Evolutionary conservation across 1,140 invertebrate species (phyloP).

Genomic region (Bombus consobrinus): DNA sequence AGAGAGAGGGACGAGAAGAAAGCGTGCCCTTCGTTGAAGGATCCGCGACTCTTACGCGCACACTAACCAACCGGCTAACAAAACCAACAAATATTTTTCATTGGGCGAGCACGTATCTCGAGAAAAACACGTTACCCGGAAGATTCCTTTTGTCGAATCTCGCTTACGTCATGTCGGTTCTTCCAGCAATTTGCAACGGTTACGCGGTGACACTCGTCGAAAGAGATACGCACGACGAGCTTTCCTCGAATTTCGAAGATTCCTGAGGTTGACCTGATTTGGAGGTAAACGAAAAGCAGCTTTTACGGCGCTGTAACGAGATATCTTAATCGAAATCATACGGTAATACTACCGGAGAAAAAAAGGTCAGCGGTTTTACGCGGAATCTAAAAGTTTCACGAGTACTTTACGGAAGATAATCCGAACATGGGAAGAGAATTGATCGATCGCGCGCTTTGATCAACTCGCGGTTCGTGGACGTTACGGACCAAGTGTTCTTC

Average conservation of each 20-base stretch:
- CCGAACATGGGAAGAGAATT: not conserved
- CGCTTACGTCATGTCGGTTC: not conserved
- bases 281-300: not conserved
- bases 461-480: not conserved
- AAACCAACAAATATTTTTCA: constrained; percentile 37
- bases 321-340: constrained; percentile 51
- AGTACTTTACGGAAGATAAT: not conserved
- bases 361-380: constrained; percentile 15
- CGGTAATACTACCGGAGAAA: not conserved
- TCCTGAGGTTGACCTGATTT: not conserved
- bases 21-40: constrained; percentile 20
- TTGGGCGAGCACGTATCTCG: constrained; percentile 3
- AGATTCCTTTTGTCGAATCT: not conserved
- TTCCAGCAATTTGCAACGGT: not conserved
- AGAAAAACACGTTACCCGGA: not conserved
- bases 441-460: constrained; percentile 24
- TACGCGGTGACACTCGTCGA: not conserved
- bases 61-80: no score
- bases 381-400: constrained; percentile 19
- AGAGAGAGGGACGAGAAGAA: constrained; percentile 13
- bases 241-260: no score
- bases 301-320: constrained; percentile 21
- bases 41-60: not conserved
- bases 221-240: no score
- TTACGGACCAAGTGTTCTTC: not conserved